Conservation (phyloP, 2,113 vertebrate genomes). For the Spea multiplicata region DNA sequence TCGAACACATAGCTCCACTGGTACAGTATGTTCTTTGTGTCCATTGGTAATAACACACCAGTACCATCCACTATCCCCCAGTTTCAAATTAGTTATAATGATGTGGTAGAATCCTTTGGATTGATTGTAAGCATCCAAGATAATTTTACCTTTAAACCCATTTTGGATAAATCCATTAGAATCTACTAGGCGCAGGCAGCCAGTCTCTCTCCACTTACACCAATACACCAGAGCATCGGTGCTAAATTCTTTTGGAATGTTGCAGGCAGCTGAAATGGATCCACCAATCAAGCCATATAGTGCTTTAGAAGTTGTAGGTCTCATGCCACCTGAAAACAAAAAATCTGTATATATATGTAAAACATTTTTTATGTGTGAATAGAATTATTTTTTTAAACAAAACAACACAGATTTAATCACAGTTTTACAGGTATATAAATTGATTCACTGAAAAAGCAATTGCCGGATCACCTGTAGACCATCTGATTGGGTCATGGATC, state of each 20-base stretch:
- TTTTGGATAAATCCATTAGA: slow-evolving; percentile 29
- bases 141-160: slow-evolving; percentile 14
- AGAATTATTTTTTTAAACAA: too few species aligned
- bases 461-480: too few species aligned
- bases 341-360: neutral
- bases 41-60: slow-evolving; percentile 49
- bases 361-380: too few species aligned
- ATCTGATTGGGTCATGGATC: too few species aligned
- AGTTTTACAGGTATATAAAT: too few species aligned
- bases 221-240: slow-evolving; percentile 20
- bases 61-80: slow-evolving; percentile 53
- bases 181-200: slow-evolving; percentile 43
- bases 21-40: neutral
- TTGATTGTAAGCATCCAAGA: accelerated
- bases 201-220: slow-evolving; percentile 51
- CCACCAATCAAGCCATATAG: neutral
- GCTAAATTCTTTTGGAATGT: neutral
- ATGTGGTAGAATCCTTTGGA: neutral
- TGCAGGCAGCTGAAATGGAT: slow-evolving; percentile 10
- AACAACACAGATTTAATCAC: too few species aligned
- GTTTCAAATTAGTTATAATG: slow-evolving; percentile 42
- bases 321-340: slow-evolving; percentile 28
- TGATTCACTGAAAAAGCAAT: too few species aligned
- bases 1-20: slow-evolving; percentile 47
- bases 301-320: slow-evolving; percentile 36